Base-by-base conservation (phyloP, 1,140 invertebrate genomes). In the Ceratina calcarata region DNA sequence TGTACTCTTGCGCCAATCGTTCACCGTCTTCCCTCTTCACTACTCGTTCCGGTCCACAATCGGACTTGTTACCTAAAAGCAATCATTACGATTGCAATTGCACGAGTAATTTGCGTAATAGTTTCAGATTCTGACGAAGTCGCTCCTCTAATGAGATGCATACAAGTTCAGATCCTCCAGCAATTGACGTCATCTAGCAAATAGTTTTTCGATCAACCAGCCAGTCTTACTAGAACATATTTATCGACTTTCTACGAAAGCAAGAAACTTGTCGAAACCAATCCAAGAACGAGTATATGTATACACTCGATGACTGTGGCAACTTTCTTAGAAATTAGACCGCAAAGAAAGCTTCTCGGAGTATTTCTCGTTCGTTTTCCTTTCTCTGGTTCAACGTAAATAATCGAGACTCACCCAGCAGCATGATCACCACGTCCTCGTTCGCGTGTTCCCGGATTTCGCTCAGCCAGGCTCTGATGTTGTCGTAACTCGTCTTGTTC, bases 381-480 rank as follows among this genome's bases (percentile, higher is more conserved):
- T 1, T 16, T 49, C 13, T 12, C 13, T 13, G 6, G 1, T 37
- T 20, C 2, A 22, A 72, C 2, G 15, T 16, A 60, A 84, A 45
- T 66, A 77, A 76, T 60, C 22, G 22, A 51, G 66, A 86, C 93
- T 95, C 94, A 96, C 97, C 97, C 91, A 98, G 94, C 68, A 98
- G 93, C 94, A 98, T 97, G 88, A 98, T 96, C 83, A 98, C 97
- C 62, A 98, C 97, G 89, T 97, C 96, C 86, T 96, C 96, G 86
- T 97, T 96, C 49, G 97, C 97, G 89, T 97, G 97, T 89, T 97
- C 96, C 82, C 95, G 94, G 83, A 98, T 96, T 93, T 98, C 97
- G 49, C 96, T 96, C 20, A 98, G 94, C 97, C 97, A 98, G 32
- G 96, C 96, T 86, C 97, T 95, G 83, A 98, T 97, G 90, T 98